phyloP scores from a whole-genome alignment of 2,113 vertebrate genomes.

The Copsychus sechellarum region DNA sequence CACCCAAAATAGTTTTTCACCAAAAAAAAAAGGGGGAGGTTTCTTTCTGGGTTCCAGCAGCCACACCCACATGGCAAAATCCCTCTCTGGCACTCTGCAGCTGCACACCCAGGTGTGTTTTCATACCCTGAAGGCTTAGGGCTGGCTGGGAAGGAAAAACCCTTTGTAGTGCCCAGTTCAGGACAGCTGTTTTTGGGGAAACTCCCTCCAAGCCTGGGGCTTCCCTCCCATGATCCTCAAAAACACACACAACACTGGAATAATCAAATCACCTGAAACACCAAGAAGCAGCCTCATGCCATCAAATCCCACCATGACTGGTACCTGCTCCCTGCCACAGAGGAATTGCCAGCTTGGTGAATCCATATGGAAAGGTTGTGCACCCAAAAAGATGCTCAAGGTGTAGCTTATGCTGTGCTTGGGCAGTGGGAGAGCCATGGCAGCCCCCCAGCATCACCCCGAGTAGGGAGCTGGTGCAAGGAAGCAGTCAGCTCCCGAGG shows the following conservation, averaged over 20 bases:
- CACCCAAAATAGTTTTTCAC: neutral
- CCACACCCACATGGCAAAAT: fast-evolving
- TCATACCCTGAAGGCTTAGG: neutral
- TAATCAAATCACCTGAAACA: neutral
- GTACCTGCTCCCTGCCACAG: neutral
- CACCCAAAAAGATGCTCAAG: neutral
- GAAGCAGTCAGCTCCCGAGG: neutral
- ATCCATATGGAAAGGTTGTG: neutral
- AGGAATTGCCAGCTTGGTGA: neutral
- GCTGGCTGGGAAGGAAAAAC: neutral
- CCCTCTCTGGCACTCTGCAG: neutral
- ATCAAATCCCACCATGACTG: fast-evolving
- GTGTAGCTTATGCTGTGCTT: fast-evolving
- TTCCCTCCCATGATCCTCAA: neutral
- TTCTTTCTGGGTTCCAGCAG: neutral
- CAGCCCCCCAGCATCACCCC: fast-evolving
- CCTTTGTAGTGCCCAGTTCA: neutral
- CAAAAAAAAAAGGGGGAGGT: fast-evolving
- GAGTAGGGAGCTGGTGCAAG: neutral
- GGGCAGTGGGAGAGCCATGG: fast-evolving
- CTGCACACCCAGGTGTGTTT: neutral
- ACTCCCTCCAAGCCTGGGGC: neutral
- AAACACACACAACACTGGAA: fast-evolving
- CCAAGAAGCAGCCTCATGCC: fast-evolving
- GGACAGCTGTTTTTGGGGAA: neutral